Percentiles rank a stretch among this genome's conserved stretches.
Conservation (phyloP, 2,113 vertebrate species). For the Ornithorhynchus anatinus region DNA sequence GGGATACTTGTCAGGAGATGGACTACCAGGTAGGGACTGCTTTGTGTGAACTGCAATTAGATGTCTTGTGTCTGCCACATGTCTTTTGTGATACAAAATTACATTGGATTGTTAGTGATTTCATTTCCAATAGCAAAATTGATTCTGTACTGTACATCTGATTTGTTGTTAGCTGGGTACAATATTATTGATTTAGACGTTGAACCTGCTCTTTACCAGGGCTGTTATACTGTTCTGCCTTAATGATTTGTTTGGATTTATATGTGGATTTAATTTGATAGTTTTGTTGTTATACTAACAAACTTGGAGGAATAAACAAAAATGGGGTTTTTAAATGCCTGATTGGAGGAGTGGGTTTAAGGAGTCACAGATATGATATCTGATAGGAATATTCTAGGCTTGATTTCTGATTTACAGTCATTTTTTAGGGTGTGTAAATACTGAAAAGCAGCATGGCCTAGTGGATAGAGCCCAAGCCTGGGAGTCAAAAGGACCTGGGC, state of each 20-base stretch:
- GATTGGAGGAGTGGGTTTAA: not conserved
- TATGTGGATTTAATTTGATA: constrained; percentile 42
- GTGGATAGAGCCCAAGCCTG: too few species aligned
- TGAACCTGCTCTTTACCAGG: constrained; percentile 9
- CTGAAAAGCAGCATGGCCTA: too few species aligned
- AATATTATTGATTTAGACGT: constrained; percentile 36
- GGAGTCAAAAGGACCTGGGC: too few species aligned
- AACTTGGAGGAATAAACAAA: not conserved
- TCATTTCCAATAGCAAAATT: constrained; percentile 35
- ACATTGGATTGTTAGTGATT: constrained; percentile 23
- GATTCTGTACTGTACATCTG: constrained; percentile 1
- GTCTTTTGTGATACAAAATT: constrained; percentile 5
- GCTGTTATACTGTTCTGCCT: constrained; percentile 25
- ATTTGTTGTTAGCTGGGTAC: constrained; percentile 20
- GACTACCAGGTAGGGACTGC: too few species aligned
- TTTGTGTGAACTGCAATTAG: constrained; percentile 10
- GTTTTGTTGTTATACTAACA: constrained; percentile 15
- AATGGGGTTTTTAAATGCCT: not conserved
- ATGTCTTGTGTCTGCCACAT: not conserved
- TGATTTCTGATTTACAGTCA: constrained; percentile 1
- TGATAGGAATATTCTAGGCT: not conserved
- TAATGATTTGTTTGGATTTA: constrained; percentile 41
- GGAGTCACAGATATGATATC: not conserved
- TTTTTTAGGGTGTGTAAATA: constrained; percentile 1
- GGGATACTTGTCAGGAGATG: too few species aligned